A percentile compares a stretch with the other conserved stretches of the same genome.
Evolutionary conservation across 2,888 invertebrate genomes (phyloP).

Genomic region (Phragmatobia fuliginosa): DNA sequence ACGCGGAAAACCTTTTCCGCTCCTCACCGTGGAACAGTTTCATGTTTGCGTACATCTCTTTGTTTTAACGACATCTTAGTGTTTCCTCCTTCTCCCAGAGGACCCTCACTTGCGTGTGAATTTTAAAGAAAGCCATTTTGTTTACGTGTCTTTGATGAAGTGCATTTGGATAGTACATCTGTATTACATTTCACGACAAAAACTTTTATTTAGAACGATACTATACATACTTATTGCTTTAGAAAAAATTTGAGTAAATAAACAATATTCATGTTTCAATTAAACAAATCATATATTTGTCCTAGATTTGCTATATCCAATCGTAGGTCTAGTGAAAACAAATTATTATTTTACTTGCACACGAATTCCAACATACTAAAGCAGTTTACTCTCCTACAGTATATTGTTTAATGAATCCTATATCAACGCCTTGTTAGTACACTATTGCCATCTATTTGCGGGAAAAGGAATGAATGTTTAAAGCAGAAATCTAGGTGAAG

Average conservation of each 20-base stretch:
- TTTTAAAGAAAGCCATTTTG: conserved; percentile 25
- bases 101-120: conserved; percentile 29
- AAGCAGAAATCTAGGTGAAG: conserved; percentile 83
- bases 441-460: conserved; percentile 78
- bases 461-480: conserved; percentile 66
- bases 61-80: conserved; percentile 51
- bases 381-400: conserved; percentile 21
- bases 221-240: conserved; percentile 27
- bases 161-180: conserved; percentile 34
- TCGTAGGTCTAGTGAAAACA: neutral
- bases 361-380: conserved; percentile 5
- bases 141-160: conserved; percentile 25
- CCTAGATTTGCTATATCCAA: neutral
- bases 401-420: conserved; percentile 40
- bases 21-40: conserved; percentile 56
- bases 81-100: conserved; percentile 36
- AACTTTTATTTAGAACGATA: conserved; percentile 21
- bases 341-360: conserved; percentile 1
- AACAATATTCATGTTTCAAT: conserved; percentile 16
- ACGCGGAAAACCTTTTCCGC: conserved; percentile 49
- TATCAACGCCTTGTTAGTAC: conserved; percentile 61
- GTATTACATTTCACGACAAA: conserved; percentile 17
- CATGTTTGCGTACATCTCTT: conserved; percentile 51
- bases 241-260: conserved; percentile 16
- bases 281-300: conserved; percentile 20